Conservation (phyloP, 2,888 invertebrate genomes). For the Argyresthia goedartella region DNA sequence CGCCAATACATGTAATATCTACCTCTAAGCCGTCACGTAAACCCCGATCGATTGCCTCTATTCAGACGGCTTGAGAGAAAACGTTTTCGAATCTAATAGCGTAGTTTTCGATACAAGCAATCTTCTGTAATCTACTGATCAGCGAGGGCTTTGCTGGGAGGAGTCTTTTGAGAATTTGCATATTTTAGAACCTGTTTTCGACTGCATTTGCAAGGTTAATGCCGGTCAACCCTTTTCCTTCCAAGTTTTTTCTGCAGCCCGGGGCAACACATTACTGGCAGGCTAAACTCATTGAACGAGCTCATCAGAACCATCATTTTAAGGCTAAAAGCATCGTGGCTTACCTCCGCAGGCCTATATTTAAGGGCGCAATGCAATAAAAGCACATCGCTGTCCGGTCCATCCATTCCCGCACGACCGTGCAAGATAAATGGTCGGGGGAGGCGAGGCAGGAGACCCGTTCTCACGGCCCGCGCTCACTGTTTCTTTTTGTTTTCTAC, state of each 20-base stretch:
- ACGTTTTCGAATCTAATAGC: neutral
- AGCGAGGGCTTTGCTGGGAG: neutral
- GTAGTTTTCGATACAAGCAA: neutral
- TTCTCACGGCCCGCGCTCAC: constrained; percentile 68
- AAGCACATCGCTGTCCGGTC: constrained; percentile 59
- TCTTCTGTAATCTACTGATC: neutral
- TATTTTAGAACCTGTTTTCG: neutral
- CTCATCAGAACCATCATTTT: constrained; percentile 41
- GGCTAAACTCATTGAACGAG: constrained; percentile 23
- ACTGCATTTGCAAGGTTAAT: neutral
- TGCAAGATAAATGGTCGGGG: constrained; percentile 63
- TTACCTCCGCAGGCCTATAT: constrained; percentile 56
- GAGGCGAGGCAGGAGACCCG: constrained; percentile 49
- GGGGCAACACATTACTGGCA: neutral
- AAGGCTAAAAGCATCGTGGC: constrained; percentile 47
- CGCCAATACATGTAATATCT: constrained; percentile 4
- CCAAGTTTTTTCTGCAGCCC: neutral
- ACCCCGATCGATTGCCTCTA: constrained; percentile 2
- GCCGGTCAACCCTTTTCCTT: neutral
- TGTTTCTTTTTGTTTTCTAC: constrained; percentile 59
- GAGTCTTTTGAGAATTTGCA: too few species aligned
- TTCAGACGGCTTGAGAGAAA: constrained; percentile 1
- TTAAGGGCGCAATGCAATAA: constrained; percentile 66
- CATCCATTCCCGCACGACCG: constrained; percentile 67
- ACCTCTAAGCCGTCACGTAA: constrained; percentile 3